phyloP scores from a whole-genome alignment of 2,888 invertebrate genomes.

The Thysanoteuthis rhombus region DNA sequence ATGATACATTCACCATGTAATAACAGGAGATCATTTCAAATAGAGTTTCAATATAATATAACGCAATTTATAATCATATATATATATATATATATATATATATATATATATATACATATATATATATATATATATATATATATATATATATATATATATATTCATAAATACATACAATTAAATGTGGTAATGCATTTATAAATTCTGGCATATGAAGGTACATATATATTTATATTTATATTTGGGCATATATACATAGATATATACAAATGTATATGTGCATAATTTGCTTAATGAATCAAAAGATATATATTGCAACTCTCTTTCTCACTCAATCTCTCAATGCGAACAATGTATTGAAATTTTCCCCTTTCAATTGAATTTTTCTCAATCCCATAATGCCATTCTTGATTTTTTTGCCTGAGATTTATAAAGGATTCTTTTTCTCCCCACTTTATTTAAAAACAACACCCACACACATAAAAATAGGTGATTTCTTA shows the following conservation, averaged over 20 bases:
- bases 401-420: background rate
- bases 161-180: too few species aligned
- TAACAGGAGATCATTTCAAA: too few species aligned
- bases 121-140: background rate
- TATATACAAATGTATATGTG: background rate
- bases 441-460: background rate
- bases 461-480: background rate
- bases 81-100: background rate
- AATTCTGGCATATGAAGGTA: background rate
- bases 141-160: background rate
- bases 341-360: background rate
- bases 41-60: too few species aligned
- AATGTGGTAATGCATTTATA: too few species aligned
- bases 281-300: background rate
- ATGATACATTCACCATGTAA: too few species aligned
- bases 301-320: background rate
- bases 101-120: slow-evolving; percentile 25
- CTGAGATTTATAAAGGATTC: background rate
- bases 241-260: background rate
- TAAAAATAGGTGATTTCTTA: background rate
- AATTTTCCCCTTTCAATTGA: background rate
- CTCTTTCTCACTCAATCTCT: background rate
- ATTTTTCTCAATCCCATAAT: background rate
- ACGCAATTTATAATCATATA: background rate
- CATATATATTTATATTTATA: background rate